Percentiles rank a stretch among this genome's conserved stretches.
These are phyloP conservation scores for Leucophenga varia DNA, from an alignment of 1,140 invertebrate species.

Conservation along the genomic window DNA sequence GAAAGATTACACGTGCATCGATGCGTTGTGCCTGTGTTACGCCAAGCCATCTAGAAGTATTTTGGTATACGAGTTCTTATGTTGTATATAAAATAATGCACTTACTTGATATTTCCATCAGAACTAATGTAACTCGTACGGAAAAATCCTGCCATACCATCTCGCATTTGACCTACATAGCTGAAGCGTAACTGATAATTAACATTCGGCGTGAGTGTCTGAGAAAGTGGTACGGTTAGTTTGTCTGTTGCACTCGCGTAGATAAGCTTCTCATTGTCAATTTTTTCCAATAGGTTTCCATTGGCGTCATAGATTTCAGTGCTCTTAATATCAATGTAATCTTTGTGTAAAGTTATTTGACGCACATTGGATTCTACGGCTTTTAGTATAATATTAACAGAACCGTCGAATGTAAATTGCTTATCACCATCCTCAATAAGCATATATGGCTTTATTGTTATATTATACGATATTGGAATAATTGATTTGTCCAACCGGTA, in stretches of 20 bases:
- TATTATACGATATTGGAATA: conserved; percentile 64
- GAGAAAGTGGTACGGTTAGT: conserved; percentile 22
- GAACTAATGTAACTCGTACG: conserved; percentile 59
- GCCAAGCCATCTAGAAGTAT: conserved; percentile 62
- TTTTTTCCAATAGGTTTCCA: conserved; percentile 13
- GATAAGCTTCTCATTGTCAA: conserved; percentile 8
- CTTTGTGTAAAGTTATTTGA: conserved; percentile 67
- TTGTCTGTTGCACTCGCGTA: conserved; percentile 31
- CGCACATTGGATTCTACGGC: conserved; percentile 31
- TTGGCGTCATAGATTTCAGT: conserved; percentile 15
- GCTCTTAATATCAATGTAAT: conserved; percentile 29
- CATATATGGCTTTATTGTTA: conserved; percentile 64
- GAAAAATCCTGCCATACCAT: conserved; percentile 62
- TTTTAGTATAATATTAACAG: conserved; percentile 60
- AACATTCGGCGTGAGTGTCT: conserved; percentile 1
- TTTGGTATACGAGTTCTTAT: too few relatives aligned
- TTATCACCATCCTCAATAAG: conserved; percentile 54
- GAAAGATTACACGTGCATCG: conserved; percentile 81
- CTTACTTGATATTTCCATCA: conserved; percentile 44
- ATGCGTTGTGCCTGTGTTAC: conserved; percentile 83
- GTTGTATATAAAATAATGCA: conserved; percentile 10
- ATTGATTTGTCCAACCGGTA: conserved; percentile 31
- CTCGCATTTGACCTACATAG: conserved; percentile 54
- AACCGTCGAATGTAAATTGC: conserved; percentile 63
- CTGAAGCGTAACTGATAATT: conserved; percentile 38